Conservation (phyloP, 2,113 vertebrate genomes). For the Ciconia maguari region DNA sequence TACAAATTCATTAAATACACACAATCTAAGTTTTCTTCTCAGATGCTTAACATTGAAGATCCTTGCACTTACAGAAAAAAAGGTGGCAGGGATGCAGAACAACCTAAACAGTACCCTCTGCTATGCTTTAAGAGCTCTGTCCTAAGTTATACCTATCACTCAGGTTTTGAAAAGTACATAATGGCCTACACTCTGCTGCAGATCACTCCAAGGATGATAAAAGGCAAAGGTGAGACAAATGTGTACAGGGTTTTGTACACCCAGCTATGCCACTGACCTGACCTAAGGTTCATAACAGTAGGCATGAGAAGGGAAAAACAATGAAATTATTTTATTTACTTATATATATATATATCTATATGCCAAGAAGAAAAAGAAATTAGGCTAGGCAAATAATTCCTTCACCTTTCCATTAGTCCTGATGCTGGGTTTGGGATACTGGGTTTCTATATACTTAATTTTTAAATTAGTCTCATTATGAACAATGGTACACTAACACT, state of each 20-base stretch:
- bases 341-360: too few species aligned
- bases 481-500: neutral
- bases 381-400: neutral
- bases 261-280: neutral
- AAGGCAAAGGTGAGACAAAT: neutral
- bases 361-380: neutral
- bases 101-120: neutral
- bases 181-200: neutral
- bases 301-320: neutral
- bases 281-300: neutral
- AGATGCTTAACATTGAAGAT: neutral
- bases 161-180: neutral
- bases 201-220: neutral
- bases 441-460: neutral
- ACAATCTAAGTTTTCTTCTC: neutral
- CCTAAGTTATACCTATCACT: neutral
- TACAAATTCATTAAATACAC: neutral
- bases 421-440: neutral
- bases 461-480: neutral
- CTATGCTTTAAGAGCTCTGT: neutral
- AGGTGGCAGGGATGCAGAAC: neutral
- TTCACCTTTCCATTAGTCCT: neutral
- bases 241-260: neutral
- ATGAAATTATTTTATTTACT: neutral
- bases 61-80: neutral